These are phyloP conservation scores for Gallinago undulata DNA, from an alignment of 2,113 vertebrate species.

Conservation along the genomic window DNA sequence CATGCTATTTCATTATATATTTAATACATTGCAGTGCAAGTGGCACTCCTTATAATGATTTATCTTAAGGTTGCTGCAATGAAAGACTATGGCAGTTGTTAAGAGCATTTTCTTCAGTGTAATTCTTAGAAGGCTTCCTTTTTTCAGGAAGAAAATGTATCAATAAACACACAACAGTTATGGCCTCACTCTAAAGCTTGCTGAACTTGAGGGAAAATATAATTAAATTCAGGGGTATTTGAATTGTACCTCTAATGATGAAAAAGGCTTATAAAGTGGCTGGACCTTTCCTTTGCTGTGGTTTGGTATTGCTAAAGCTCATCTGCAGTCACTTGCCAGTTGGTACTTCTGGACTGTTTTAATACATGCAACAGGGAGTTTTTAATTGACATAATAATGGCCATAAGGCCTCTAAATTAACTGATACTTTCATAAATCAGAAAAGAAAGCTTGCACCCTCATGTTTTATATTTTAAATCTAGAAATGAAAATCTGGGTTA, in stretches of 20 bases:
- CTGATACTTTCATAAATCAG: not conserved
- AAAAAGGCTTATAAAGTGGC: not conserved
- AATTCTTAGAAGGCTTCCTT: not conserved
- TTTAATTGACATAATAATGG: not conserved
- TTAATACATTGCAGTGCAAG: not conserved
- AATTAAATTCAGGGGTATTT: not conserved
- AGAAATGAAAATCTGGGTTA: not conserved
- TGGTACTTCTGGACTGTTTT: not conserved
- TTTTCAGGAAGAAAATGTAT: not conserved
- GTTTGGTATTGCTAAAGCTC: not conserved
- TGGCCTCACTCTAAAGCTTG: not conserved
- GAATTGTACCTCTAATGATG: not conserved
- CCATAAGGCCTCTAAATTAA: not conserved
- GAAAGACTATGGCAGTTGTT: not conserved
- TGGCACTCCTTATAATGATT: not conserved
- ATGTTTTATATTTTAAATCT: not conserved
- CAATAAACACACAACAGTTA: not conserved
- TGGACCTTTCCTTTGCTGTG: not conserved
- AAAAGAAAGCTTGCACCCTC: not conserved
- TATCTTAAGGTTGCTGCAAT: not conserved
- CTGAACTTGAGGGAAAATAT: not conserved
- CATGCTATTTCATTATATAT: not conserved
- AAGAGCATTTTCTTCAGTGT: not conserved
- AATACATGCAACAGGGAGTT: not conserved
- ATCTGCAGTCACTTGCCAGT: not conserved